Conservation (phyloP, 2,113 vertebrate genomes). For the Anolis carolinensis region DNA sequence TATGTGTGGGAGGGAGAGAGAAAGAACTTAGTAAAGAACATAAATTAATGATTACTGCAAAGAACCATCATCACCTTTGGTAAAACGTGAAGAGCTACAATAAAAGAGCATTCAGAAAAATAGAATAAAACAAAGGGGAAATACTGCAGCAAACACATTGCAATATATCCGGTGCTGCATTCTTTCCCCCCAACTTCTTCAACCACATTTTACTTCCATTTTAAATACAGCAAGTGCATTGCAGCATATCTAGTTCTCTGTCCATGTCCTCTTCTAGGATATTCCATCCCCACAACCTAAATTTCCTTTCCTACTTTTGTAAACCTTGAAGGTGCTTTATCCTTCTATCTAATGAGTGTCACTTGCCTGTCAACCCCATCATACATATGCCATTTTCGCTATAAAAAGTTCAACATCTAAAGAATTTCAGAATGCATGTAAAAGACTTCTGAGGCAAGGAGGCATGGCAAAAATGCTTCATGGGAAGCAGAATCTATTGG, state of each 20-base stretch:
- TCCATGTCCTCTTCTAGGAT: background rate
- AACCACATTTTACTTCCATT: too few relatives aligned
- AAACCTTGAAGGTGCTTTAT: background rate
- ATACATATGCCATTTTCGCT: background rate
- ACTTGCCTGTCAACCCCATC: background rate
- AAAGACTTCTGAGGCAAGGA: background rate
- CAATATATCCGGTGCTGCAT: background rate
- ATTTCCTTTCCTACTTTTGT: background rate
- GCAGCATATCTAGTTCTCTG: too few relatives aligned
- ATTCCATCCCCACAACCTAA: background rate
- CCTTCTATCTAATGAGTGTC: background rate
- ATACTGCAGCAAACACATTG: too few relatives aligned
- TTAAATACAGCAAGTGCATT: too few relatives aligned
- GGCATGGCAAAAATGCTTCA: too few relatives aligned
- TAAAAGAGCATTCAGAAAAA: background rate
- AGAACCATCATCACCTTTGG: background rate
- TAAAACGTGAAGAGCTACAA: background rate
- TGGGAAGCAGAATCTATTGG: too few relatives aligned
- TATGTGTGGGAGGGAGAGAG: background rate
- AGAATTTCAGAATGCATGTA: background rate
- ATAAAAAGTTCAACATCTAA: background rate
- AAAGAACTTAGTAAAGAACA: slow-evolving; percentile 1
- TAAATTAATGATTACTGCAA: background rate
- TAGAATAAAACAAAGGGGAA: too few relatives aligned
- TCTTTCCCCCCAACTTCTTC: background rate